Conservation (phyloP, 2,113 vertebrate species). For the Phainopepla nitens region DNA sequence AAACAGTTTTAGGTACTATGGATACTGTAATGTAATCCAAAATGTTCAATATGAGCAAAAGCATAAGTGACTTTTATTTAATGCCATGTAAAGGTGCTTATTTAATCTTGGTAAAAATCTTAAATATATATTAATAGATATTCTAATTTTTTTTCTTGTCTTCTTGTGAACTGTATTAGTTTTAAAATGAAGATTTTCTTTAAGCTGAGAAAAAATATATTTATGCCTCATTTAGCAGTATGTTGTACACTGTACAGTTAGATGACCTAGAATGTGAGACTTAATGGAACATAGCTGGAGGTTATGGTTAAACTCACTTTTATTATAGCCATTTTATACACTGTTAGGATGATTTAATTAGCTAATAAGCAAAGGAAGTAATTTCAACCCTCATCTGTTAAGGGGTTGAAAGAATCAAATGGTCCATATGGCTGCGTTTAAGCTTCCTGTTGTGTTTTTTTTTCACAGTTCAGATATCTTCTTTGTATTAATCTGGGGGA, state of each 20-base stretch:
- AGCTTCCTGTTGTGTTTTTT: slow-evolving; percentile 68
- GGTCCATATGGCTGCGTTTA: slow-evolving; percentile 68
- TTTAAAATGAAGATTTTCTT: background rate
- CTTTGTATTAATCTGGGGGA: slow-evolving; percentile 65
- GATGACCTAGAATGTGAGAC: slow-evolving; percentile 28
- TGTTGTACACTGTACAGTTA: background rate
- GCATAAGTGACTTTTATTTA: background rate
- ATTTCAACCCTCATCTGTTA: slow-evolving; percentile 66
- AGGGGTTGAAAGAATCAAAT: slow-evolving; percentile 66
- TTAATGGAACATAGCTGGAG: slow-evolving; percentile 62
- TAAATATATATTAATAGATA: background rate
- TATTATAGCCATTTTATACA: slow-evolving; percentile 66
- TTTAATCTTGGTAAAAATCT: background rate
- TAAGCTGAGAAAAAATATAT: background rate
- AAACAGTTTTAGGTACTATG: background rate
- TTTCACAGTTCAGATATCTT: slow-evolving; percentile 68
- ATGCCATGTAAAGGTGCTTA: background rate
- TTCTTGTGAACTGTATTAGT: background rate
- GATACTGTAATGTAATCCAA: background rate
- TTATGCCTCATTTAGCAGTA: background rate
- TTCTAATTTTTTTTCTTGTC: background rate
- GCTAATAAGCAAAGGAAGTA: slow-evolving; percentile 69
- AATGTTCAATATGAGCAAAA: background rate
- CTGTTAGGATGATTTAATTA: slow-evolving; percentile 67
- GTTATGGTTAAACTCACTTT: slow-evolving; percentile 68